These are phyloP conservation scores for Hephaestus fuliginosus DNA, from an alignment of 2,797 vertebrate species.

Conservation along the genomic window DNA sequence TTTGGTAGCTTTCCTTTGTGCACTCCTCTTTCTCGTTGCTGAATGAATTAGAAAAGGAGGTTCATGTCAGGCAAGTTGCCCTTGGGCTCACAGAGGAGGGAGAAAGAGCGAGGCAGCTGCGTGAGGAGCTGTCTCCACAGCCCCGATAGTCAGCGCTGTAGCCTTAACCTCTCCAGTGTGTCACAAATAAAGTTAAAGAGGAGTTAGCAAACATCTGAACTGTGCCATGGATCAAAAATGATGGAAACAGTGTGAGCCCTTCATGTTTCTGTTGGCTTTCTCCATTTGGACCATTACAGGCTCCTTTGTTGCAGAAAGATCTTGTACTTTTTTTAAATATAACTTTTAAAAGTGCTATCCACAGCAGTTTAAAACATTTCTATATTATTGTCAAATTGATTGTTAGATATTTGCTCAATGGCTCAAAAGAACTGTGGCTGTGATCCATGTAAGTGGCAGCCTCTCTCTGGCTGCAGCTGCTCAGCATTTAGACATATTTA, in stretches of 20 bases:
- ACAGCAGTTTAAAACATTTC: background rate
- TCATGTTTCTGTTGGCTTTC: background rate
- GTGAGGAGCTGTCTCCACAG: slow-evolving; percentile 50
- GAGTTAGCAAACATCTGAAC: slow-evolving; percentile 1
- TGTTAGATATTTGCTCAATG: background rate
- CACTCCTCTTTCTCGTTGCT: slow-evolving; percentile 57
- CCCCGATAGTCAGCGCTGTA: slow-evolving; percentile 12
- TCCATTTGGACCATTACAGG: background rate
- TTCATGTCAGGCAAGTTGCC: slow-evolving; percentile 64
- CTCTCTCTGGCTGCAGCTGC: background rate
- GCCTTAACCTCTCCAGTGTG: slow-evolving; percentile 37
- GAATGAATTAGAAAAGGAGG: slow-evolving; percentile 65
- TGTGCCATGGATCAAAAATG: background rate
- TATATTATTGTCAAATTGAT: background rate
- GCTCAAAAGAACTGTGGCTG: background rate
- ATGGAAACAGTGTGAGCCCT: background rate
- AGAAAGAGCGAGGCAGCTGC: slow-evolving; percentile 32
- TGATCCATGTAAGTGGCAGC: background rate
- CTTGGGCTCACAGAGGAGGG: slow-evolving; percentile 62
- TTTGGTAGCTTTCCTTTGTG: slow-evolving; percentile 44
- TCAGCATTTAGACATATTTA: background rate
- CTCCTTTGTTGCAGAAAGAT: background rate
- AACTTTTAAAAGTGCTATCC: background rate
- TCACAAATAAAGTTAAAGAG: slow-evolving; percentile 19
- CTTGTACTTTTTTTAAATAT: background rate